Conservation (phyloP, 2,797 vertebrate species). For the Nyctalus aviator region DNA sequence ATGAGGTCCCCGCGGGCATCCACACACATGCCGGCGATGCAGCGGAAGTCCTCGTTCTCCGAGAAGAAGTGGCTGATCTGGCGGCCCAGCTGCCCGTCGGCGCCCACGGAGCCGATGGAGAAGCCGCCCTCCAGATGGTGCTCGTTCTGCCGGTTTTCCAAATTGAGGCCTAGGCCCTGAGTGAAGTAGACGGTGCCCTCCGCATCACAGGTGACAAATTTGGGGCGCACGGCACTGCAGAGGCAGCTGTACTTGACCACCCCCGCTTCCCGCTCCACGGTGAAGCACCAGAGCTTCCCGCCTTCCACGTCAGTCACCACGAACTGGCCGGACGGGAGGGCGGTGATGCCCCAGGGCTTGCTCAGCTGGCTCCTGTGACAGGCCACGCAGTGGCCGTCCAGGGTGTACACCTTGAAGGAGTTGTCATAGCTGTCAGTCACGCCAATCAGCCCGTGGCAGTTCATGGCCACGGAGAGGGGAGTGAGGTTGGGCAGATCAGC, state of each 20-base stretch:
- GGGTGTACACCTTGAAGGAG: constrained; percentile 97
- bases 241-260: constrained; percentile 96
- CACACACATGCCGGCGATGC: constrained; percentile 98
- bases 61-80: constrained; percentile 99
- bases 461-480: constrained; percentile 96
- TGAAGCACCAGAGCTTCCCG: constrained; percentile 97
- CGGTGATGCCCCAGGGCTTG: constrained; percentile 98
- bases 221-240: constrained; percentile 96
- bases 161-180: constrained; percentile 96
- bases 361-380: constrained; percentile 97
- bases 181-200: constrained; percentile 98
- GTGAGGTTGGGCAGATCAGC: constrained; percentile 96
- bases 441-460: constrained; percentile 95
- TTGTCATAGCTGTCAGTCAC: constrained; percentile 98
- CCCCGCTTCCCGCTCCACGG: constrained; percentile 94
- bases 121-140: constrained; percentile 98
- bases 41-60: constrained; percentile 97
- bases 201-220: constrained; percentile 96
- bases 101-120: constrained; percentile 95
- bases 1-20: constrained; percentile 96
- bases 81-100: constrained; percentile 94
- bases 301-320: constrained; percentile 98
- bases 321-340: constrained; percentile 96
- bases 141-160: constrained; percentile 96
- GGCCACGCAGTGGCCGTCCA: constrained; percentile 96